Evolutionary conservation across 2,797 vertebrate genomes (phyloP), one percentile per base, ranked within the genome.

Genomic region (Tokudaia muenninki): DNA sequence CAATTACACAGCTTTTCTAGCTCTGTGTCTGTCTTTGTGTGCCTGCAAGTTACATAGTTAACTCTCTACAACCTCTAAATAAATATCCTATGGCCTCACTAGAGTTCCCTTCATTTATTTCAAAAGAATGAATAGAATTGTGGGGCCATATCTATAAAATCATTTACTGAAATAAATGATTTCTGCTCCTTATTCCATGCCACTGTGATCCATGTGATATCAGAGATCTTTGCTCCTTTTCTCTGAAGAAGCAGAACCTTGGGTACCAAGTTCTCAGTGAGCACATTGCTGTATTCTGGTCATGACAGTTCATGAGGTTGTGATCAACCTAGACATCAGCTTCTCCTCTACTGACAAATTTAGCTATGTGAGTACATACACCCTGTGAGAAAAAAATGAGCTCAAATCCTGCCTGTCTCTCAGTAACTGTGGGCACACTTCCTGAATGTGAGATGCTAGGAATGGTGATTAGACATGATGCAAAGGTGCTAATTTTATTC

Each of bases 331-430:
- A 70, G n/a, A n/a, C 87, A 93, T n/a, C 91, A 91, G 94, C 93
- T 97, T 93, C 57, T 82, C 70, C 55, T 90, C 77, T 57, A 95
- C 63, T 52, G 34, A 63, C 89, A 95, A 87, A 96, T 55, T 86
- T 65, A 93, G 37, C 41, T 34, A 14, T 4, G 31, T 55, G 87
- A 63, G 79, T 80, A 70, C 59, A 77, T 7, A 90, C 47, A 96
- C 3, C 16, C 17, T 2, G 2, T 26, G 79, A 55, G 65, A 75
- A 88, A 2, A 52, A 44, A 87, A 94, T 1, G 3, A 65, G 90
- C 47, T 92, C 37, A 34, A 79, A 82, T 29, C 24, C 65, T 52
- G 59, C 22, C 57, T 57, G 44, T 17, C 14, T 72, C 63, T 37
- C 2, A 4, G 31, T 63, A 81, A 74, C 37, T 13, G 31, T 2